phyloP scores from a whole-genome alignment of 1,140 invertebrate species.

The Pseudomyrmex sp. region DNA sequence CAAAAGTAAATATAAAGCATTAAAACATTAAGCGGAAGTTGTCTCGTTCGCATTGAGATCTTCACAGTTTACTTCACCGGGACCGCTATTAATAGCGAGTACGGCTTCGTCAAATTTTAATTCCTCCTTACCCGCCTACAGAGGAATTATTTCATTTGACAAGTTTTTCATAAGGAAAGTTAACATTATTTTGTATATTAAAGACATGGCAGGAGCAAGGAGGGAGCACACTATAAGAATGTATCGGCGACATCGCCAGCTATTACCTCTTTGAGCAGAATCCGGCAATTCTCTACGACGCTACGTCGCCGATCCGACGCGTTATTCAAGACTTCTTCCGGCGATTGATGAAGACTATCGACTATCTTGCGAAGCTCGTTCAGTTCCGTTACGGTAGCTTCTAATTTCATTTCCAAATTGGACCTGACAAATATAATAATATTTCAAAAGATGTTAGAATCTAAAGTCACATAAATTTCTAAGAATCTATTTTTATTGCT shows the following conservation, averaged over 20 bases:
- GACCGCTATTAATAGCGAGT: constrained; percentile 64
- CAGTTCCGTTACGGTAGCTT: constrained; percentile 73
- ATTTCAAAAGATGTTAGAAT: neutral
- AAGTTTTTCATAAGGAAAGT: constrained; percentile 65
- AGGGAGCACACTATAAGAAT: constrained; percentile 62
- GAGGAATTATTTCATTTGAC: constrained; percentile 71
- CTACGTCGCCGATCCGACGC: constrained; percentile 73
- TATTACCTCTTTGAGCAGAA: constrained; percentile 78
- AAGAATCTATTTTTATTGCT: too few species aligned
- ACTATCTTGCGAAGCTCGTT: constrained; percentile 74
- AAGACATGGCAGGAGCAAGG: constrained; percentile 54
- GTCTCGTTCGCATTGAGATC: constrained; percentile 74
- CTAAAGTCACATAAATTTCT: too few species aligned
- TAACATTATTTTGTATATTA: constrained; percentile 61
- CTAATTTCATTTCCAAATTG: constrained; percentile 80
- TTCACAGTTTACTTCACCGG: constrained; percentile 69
- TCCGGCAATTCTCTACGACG: constrained; percentile 77
- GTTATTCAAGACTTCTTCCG: constrained; percentile 75
- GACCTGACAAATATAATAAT: constrained; percentile 68
- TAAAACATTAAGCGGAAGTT: constrained; percentile 68
- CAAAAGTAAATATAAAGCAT: neutral
- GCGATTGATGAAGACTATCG: constrained; percentile 67
- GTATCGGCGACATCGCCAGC: constrained; percentile 68
- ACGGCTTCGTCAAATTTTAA: constrained; percentile 68
- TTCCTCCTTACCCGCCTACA: constrained; percentile 72